Evolutionary conservation across 2,888 invertebrate species (phyloP).

Genomic region (Peribatodes rhomboidaria): DNA sequence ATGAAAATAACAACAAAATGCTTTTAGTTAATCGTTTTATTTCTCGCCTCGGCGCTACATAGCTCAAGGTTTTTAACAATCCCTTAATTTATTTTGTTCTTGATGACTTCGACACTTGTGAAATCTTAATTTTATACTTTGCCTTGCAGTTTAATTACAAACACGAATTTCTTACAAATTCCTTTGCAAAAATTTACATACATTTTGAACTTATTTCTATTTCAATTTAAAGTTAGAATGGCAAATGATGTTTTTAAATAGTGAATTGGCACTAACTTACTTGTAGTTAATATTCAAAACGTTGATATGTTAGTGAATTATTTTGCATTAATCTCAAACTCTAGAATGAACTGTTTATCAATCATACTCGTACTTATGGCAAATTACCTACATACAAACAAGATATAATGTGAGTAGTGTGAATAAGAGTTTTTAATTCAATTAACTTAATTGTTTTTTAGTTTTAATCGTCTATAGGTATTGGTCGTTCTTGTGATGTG

Average conservation of each 20-base stretch:
- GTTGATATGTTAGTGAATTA: neutral
- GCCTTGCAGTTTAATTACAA: conserved; percentile 13
- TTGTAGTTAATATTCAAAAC: neutral
- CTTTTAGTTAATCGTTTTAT: conserved; percentile 39
- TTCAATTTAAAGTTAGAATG: neutral
- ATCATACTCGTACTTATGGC: neutral
- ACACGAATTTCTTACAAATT: neutral
- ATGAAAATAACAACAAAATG: conserved; percentile 35
- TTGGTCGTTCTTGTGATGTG: conserved; percentile 51
- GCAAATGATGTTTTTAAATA: neutral
- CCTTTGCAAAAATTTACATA: neutral
- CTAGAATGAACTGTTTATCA: neutral
- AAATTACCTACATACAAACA: neutral
- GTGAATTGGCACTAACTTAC: conserved; percentile 13
- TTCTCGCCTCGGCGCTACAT: conserved; percentile 33
- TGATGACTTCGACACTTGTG: conserved; percentile 43
- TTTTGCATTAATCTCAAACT: neutral
- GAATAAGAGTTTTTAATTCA: neutral
- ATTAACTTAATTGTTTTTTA: neutral
- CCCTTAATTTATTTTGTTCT: conserved; percentile 49
- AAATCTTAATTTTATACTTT: conserved; percentile 46
- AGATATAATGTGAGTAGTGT: neutral
- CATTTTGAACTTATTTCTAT: neutral
- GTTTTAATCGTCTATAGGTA: conserved; percentile 23
- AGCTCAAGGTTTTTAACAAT: conserved; percentile 53